Evolutionary conservation across 2,797 vertebrate genomes (phyloP).

Genomic region (Amazona finschi): DNA sequence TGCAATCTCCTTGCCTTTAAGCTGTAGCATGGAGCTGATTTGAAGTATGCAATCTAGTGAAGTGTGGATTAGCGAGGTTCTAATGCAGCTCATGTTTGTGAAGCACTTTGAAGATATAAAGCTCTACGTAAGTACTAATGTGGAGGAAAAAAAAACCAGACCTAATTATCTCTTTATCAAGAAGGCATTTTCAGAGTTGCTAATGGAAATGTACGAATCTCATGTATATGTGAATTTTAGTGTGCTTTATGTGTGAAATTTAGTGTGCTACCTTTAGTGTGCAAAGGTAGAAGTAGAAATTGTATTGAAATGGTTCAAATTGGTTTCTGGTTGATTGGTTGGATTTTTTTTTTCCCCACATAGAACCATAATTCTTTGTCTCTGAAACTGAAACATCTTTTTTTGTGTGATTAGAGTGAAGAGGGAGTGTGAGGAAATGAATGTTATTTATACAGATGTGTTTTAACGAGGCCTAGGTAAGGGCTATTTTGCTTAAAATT

Average conservation of each 20-base stretch:
- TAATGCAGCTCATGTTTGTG: background rate
- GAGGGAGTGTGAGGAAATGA: background rate
- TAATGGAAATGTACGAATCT: background rate
- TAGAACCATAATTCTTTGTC: background rate
- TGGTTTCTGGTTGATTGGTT: background rate
- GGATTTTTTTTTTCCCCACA: too few relatives aligned
- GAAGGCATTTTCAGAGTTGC: background rate
- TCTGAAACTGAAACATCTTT: background rate
- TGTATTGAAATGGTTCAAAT: background rate
- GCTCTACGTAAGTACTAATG: background rate
- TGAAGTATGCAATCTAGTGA: background rate
- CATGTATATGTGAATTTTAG: background rate
- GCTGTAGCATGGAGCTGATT: background rate
- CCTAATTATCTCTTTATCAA: constrained; percentile 1
- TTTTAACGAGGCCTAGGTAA: background rate
- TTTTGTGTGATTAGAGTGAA: background rate
- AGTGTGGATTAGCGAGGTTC: background rate
- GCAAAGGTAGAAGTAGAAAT: background rate
- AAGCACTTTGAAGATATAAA: constrained; percentile 7
- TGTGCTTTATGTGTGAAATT: background rate
- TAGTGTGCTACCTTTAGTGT: background rate
- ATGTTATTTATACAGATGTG: background rate
- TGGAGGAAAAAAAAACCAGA: background rate
- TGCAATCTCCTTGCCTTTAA: background rate
- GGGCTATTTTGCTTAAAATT: background rate